Percentiles rank a stretch among this genome's conserved stretches.
Evolutionary conservation across 2,888 invertebrate genomes (phyloP).

Genomic region (Folsomia manolachei): DNA sequence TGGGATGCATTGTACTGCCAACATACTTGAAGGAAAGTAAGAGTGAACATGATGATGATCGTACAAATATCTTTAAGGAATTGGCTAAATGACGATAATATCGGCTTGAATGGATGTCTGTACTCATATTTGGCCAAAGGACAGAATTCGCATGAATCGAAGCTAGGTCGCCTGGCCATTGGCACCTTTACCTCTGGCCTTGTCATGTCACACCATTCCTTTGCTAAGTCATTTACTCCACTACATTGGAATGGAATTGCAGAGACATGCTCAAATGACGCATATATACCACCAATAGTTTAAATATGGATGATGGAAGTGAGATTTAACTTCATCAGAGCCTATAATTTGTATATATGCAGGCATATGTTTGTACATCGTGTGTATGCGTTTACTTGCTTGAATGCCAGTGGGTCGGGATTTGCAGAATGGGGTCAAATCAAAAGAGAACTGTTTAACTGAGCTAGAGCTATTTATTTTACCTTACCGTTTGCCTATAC

Average conservation of each 20-base stretch:
- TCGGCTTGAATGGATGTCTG: too few species aligned
- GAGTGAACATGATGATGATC: not conserved
- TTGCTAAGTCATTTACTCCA: not conserved
- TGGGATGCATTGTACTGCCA: not conserved
- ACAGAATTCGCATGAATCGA: not conserved
- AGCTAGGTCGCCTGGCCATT: conserved; percentile 20
- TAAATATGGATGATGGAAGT: not conserved
- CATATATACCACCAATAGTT: too few species aligned
- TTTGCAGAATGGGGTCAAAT: not conserved
- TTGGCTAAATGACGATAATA: too few species aligned
- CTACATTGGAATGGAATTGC: too few species aligned
- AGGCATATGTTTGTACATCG: too few species aligned
- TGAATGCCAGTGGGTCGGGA: conserved; percentile 3
- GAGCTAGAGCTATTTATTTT: not conserved
- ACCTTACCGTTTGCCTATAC: not conserved
- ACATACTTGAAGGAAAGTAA: not conserved
- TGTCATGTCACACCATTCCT: conserved; percentile 14
- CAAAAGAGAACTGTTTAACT: not conserved
- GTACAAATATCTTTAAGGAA: too few species aligned
- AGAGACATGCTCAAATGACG: not conserved
- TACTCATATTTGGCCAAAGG: not conserved
- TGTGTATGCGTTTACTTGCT: not conserved
- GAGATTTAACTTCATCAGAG: not conserved
- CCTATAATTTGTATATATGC: too few species aligned
- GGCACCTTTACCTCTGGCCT: conserved; percentile 20